Conservation (phyloP, 1,140 invertebrate genomes). For the Pachypsylla venusta region DNA sequence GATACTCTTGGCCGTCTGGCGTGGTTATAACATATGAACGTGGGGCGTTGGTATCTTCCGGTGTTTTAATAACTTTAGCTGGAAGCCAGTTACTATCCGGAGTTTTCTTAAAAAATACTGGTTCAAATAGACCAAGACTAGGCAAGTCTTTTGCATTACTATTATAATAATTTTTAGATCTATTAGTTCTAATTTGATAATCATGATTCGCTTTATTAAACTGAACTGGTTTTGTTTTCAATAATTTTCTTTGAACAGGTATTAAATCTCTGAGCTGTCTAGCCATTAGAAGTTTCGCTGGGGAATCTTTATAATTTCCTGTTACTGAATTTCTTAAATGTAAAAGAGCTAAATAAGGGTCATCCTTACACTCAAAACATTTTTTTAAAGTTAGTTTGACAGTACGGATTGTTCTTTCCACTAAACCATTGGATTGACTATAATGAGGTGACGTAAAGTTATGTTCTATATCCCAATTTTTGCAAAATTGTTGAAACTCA, state of each 20-base stretch:
- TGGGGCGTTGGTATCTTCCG: background rate
- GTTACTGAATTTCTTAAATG: slow-evolving; percentile 8
- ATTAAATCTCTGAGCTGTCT: background rate
- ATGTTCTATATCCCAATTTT: slow-evolving; percentile 30
- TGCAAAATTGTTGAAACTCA: slow-evolving; percentile 30
- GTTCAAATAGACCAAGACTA: background rate
- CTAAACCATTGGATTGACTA: slow-evolving; percentile 29
- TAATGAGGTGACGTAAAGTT: slow-evolving; percentile 28
- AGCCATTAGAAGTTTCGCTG: background rate
- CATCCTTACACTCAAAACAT: slow-evolving; percentile 10
- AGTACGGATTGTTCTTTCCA: slow-evolving; percentile 29
- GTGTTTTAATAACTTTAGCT: background rate
- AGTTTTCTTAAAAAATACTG: background rate
- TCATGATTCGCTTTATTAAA: background rate
- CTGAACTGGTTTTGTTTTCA: background rate
- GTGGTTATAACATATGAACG: background rate
- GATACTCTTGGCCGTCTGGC: background rate
- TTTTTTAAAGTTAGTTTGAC: slow-evolving; percentile 29
- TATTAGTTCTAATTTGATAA: background rate
- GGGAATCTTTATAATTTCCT: slow-evolving; percentile 4
- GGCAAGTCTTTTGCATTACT: background rate
- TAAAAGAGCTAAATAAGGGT: slow-evolving; percentile 13
- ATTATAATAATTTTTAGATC: background rate
- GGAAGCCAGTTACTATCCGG: background rate
- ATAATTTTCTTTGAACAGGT: background rate